These are phyloP conservation scores for Ictalurus furcatus DNA, from an alignment of 2,113 vertebrate genomes.

Conservation along the genomic window DNA sequence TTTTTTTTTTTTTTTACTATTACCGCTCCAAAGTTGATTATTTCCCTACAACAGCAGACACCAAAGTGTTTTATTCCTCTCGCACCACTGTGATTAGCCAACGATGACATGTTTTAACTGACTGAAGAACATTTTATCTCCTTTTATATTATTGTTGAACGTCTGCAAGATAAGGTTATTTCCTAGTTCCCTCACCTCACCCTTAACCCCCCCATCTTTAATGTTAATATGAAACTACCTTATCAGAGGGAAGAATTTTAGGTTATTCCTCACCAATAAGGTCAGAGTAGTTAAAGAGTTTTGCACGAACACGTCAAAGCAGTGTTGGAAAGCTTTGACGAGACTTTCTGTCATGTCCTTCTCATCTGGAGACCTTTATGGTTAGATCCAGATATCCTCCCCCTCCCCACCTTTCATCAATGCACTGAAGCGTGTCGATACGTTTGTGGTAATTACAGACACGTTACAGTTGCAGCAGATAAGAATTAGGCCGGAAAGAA, in stretches of 20 bases:
- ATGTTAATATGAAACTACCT: neutral
- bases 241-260: neutral
- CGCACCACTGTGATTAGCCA: neutral
- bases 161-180: neutral
- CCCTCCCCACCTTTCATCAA: neutral
- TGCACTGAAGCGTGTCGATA: neutral
- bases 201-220: neutral
- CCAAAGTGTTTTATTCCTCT: neutral
- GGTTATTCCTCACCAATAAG: neutral
- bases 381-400: neutral
- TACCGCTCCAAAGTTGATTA: neutral
- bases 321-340: neutral
- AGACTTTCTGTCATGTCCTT: neutral
- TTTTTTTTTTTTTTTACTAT: neutral
- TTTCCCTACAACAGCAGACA: neutral
- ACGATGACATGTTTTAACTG: neutral
- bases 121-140: neutral
- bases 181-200: neutral
- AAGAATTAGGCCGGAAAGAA: neutral
- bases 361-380: neutral
- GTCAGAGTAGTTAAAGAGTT: neutral
- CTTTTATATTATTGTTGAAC: neutral
- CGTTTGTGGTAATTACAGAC: neutral
- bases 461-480: neutral
- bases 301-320: neutral